Percentiles rank a stretch among this genome's conserved stretches.
phyloP scores from a whole-genome alignment of 2,113 vertebrate genomes.

The Notiomystis cincta region DNA sequence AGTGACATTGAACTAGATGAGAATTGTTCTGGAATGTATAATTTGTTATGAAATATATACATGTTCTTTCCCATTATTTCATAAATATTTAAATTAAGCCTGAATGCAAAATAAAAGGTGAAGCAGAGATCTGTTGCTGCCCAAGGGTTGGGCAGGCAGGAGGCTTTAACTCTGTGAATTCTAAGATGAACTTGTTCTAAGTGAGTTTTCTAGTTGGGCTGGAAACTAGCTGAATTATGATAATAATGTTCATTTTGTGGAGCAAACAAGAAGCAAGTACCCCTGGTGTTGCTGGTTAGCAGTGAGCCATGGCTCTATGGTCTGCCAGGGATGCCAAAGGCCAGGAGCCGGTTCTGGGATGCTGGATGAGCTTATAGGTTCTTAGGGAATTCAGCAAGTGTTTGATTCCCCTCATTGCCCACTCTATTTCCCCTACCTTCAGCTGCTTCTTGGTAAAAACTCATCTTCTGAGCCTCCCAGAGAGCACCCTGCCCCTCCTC shows the following conservation, averaged over 20 bases:
- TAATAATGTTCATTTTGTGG: not conserved
- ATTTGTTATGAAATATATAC: not conserved
- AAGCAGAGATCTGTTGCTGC: not conserved
- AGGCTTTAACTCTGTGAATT: not conserved
- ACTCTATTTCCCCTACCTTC: not conserved
- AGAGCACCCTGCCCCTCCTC: not conserved
- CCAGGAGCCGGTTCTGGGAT: not conserved
- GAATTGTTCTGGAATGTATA: constrained; percentile 23
- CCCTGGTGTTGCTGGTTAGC: not conserved
- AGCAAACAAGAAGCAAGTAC: not conserved
- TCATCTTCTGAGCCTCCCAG: not conserved
- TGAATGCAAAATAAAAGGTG: not conserved
- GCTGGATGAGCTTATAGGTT: not conserved
- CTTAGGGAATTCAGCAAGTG: not conserved
- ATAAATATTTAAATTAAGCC: constrained; percentile 12
- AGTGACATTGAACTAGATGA: not conserved
- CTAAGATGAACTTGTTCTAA: not conserved
- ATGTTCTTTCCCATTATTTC: not conserved
- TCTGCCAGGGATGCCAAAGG: not conserved
- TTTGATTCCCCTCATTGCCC: not conserved
- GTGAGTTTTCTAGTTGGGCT: not conserved
- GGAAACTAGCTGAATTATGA: not conserved
- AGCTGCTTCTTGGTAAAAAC: not conserved
- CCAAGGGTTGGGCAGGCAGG: not conserved
- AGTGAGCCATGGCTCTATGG: accelerated